These are phyloP conservation scores for Porites rus DNA, from an alignment of 92 coral and sea anemone genomes.

Conservation along the genomic window DNA sequence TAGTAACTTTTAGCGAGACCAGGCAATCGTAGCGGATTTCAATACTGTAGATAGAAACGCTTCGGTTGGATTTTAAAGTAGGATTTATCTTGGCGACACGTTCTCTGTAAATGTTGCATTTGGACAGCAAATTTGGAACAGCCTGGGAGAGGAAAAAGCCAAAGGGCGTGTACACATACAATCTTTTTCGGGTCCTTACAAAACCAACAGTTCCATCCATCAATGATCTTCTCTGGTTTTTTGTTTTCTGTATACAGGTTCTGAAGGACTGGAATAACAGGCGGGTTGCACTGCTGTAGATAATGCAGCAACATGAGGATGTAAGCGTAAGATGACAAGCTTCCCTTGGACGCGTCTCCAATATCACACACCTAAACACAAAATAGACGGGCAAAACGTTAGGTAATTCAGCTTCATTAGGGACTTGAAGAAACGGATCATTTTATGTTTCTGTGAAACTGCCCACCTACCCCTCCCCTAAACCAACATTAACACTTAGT, in stretches of 20 bases:
- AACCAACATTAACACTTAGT: too few relatives aligned
- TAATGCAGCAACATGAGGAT: constrained; percentile 94
- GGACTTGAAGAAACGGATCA: too few relatives aligned
- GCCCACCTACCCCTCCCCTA: too few relatives aligned
- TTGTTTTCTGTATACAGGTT: constrained; percentile 63
- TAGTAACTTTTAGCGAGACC: too few relatives aligned
- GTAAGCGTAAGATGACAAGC: constrained; percentile 95
- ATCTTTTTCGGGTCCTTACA: constrained; percentile 70
- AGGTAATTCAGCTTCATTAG: background rate
- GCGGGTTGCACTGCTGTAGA: constrained; percentile 86
- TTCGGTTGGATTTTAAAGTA: too few relatives aligned
- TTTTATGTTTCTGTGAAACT: too few relatives aligned
- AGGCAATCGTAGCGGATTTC: too few relatives aligned
- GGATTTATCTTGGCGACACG: too few relatives aligned
- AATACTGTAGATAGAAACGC: too few relatives aligned
- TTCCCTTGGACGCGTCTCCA: constrained; percentile 98
- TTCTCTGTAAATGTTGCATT: too few relatives aligned
- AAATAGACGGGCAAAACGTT: background rate
- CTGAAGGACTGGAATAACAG: constrained; percentile 92
- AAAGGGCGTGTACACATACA: constrained; percentile 58
- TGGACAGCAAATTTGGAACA: too few relatives aligned
- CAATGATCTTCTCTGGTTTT: constrained; percentile 72
- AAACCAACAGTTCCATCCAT: constrained; percentile 98
- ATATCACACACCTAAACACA: constrained; percentile 89
- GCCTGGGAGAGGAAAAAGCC: too few relatives aligned